A percentile compares a stretch with the other conserved stretches of the same genome.
Conservation (phyloP, 2,888 invertebrate genomes). For the Sepioteuthis lessoniana region DNA sequence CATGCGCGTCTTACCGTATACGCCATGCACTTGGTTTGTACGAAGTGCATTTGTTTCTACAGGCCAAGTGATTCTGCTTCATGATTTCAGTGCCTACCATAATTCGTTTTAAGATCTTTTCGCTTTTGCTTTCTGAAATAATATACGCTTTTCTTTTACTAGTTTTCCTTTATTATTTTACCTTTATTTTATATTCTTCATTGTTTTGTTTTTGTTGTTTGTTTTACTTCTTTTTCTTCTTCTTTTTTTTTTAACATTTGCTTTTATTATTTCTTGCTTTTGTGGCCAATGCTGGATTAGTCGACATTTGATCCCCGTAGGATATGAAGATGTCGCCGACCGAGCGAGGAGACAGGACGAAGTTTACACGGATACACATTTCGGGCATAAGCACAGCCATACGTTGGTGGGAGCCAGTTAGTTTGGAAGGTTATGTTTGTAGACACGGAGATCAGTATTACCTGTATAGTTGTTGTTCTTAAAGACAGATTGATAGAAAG, state of each 20-base stretch:
- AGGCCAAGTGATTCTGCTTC: conserved; percentile 14
- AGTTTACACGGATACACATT: conserved; percentile 14
- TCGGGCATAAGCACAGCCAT: not conserved
- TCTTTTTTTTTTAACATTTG: not conserved
- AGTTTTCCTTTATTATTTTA: not conserved
- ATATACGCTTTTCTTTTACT: not conserved
- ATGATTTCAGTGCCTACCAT: not conserved
- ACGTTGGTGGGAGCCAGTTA: no score
- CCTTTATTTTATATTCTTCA: not conserved
- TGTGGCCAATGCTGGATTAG: conserved; percentile 11
- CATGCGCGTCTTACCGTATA: not conserved
- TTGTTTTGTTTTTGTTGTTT: not conserved
- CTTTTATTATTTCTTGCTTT: not conserved
- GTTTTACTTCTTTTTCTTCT: not conserved
- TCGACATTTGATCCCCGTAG: conserved; percentile 25
- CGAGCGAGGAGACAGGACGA: conserved; percentile 33
- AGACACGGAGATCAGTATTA: not conserved
- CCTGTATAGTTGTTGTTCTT: not conserved
- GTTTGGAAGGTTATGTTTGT: not conserved
- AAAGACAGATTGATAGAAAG: no score
- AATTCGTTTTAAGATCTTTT: conserved; percentile 33
- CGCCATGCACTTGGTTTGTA: conserved; percentile 17
- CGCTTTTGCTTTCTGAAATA: not conserved
- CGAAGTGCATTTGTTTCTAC: not conserved
- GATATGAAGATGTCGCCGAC: conserved; percentile 33